Conservation (phyloP, 2,797 vertebrate genomes). For the Notamacropus eugenii region DNA sequence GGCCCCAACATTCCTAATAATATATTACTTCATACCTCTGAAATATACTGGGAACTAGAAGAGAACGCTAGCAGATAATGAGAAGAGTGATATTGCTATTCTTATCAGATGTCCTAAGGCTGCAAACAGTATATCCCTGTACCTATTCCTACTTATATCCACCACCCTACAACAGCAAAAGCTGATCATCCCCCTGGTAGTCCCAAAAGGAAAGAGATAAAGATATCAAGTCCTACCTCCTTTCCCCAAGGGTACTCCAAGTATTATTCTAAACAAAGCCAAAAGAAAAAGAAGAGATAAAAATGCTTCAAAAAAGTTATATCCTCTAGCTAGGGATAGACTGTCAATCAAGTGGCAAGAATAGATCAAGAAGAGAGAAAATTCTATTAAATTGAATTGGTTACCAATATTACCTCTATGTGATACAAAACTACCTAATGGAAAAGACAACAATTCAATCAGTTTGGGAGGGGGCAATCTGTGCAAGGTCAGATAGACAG, state of each 20-base stretch:
- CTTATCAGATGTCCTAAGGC: background rate
- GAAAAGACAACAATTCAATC: slow-evolving; percentile 13
- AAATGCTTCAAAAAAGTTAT: background rate
- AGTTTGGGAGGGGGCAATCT: background rate
- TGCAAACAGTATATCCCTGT: background rate
- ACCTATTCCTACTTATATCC: background rate
- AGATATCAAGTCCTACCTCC: background rate
- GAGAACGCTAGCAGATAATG: background rate
- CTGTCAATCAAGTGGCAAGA: slow-evolving; percentile 20
- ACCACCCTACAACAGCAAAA: background rate
- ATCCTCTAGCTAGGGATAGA: background rate
- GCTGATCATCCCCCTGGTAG: background rate
- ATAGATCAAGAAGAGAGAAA: slow-evolving; percentile 10
- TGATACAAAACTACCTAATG: background rate
- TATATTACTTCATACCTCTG: background rate
- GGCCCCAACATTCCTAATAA: background rate
- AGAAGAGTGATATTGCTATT: background rate
- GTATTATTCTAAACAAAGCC: slow-evolving; percentile 20
- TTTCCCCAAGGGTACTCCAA: background rate
- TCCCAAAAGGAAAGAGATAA: background rate
- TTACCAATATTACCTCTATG: background rate
- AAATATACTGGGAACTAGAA: background rate
- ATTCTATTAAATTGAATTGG: background rate
- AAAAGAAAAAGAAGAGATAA: background rate
- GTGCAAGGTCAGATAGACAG: background rate